Evolutionary conservation across 2,797 vertebrate species (phyloP), one percentile per base, ranked within the genome.

Genomic region (Sebastiscus tertius): DNA sequence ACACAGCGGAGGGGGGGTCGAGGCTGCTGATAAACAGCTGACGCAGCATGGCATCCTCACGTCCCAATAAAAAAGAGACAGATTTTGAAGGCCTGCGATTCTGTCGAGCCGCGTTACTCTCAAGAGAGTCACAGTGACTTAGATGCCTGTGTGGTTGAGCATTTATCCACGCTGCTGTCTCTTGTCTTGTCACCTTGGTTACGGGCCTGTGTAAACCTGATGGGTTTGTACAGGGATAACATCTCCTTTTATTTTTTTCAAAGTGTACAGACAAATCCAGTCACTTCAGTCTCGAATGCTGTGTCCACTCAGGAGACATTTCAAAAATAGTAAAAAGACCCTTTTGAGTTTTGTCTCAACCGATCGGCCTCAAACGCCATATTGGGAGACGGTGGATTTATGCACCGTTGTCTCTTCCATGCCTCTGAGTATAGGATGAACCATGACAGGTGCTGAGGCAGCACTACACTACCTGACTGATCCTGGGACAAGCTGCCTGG

Each of bases 361-460:
- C 33, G n/a, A 33, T 52, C 49, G 2, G 39, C 26, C 56, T 63
- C 27, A 34, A 42, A 72, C 33, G 6, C 4, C 27, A 46, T 29
- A 67, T 27, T 33, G 60, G 26, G 27, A 46, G 31, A 31, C 2
- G 1, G 10, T 20, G n/a, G 42, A 68, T 75, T 39, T 20, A 16
- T 56, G 20, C 7, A 7, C 29, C 1, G 14, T 11, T 20, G 27
- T 58, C 31, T 42, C 64, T 55, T 66, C 33, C 5, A 4, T 54
- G 77, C 11, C 20, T 24, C 5, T 24, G 16, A 59, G 13, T 29
- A n/a, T 22, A 31, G 36, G 69, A 62, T 24, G 58, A 66, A 80
- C 26, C 59, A 54, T 72, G 74, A 75, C 81, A 73, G 80, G 58
- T 75, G 84, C 79, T 79, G 79, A 85, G 46, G 55, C 62, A 69